A percentile compares a stretch with the other conserved stretches of the same genome.
phyloP scores from a whole-genome alignment of 2,888 invertebrate species.

The Zaprionus lineosus region DNA sequence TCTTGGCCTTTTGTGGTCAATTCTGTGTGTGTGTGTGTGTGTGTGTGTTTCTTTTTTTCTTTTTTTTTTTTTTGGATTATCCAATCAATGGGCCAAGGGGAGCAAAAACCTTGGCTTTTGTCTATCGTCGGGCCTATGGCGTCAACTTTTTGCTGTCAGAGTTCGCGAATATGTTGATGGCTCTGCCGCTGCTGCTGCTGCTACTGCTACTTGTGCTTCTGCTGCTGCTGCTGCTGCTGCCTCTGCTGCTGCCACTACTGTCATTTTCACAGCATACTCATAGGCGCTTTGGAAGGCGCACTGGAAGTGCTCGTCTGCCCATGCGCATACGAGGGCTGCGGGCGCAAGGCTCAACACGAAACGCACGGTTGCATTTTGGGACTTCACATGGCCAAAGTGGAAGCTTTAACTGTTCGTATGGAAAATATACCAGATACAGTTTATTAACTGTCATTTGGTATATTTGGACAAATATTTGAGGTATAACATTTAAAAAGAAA shows the following conservation, averaged over 20 bases:
- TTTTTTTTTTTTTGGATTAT: slow-evolving; percentile 40
- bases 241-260: slow-evolving; percentile 61
- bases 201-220: slow-evolving; percentile 44
- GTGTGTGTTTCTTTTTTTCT: too few relatives aligned
- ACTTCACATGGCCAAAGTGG: too few relatives aligned
- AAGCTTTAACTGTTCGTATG: too few relatives aligned
- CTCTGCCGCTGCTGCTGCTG: slow-evolving; percentile 45
- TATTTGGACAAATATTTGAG: too few relatives aligned
- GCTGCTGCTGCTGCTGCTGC: slow-evolving; percentile 15
- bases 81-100: slow-evolving; percentile 63
- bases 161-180: slow-evolving; percentile 63
- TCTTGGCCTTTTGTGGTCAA: too few relatives aligned
- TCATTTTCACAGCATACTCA: slow-evolving; percentile 77
- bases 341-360: background rate
- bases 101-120: slow-evolving; percentile 68
- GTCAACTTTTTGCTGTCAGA: slow-evolving; percentile 54
- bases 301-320: slow-evolving; percentile 44
- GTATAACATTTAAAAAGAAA: too few relatives aligned
- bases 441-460: too few relatives aligned
- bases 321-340: slow-evolving; percentile 63
- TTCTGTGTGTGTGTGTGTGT: too few relatives aligned
- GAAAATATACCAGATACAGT: slow-evolving; percentile 3
- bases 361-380: slow-evolving; percentile 25
- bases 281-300: slow-evolving; percentile 61
- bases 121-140: slow-evolving; percentile 49